phyloP scores from a whole-genome alignment of 1,140 invertebrate species.

The Drosophila sucinea region DNA sequence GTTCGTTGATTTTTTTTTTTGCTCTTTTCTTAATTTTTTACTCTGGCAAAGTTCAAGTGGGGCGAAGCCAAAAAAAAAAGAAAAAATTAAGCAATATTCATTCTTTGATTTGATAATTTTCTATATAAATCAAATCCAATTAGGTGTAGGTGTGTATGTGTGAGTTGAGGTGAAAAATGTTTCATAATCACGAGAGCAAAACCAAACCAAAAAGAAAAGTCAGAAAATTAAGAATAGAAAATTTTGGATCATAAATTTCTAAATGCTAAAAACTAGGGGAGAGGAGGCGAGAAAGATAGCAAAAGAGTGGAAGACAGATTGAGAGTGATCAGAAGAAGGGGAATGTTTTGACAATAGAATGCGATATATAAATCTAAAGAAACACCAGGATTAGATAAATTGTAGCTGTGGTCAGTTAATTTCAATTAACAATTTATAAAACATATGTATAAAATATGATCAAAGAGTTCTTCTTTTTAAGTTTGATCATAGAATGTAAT shows the following conservation, averaged over 20 bases:
- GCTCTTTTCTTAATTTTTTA: background rate
- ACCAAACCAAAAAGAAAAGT: constrained; percentile 19
- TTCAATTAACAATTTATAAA: no score
- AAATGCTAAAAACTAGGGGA: background rate
- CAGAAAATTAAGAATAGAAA: constrained; percentile 32
- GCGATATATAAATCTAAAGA: background rate
- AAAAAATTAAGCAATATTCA: constrained; percentile 46
- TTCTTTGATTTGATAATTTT: constrained; percentile 38
- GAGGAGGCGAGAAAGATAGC: background rate
- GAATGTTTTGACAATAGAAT: constrained; percentile 1
- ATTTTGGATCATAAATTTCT: constrained; percentile 4
- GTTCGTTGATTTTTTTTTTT: background rate
- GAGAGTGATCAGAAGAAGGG: no score
- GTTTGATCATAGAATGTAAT: no score
- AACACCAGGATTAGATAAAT: background rate
- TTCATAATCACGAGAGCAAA: constrained; percentile 50
- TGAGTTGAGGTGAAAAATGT: constrained; percentile 49
- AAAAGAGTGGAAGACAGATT: no score
- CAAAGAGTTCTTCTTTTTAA: no score
- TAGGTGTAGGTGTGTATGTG: constrained; percentile 18
- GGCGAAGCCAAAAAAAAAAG: constrained; percentile 10
- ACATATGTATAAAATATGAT: no score
- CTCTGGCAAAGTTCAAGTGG: constrained; percentile 48
- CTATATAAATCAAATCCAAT: constrained; percentile 49
- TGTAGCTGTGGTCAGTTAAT: background rate